Percentiles rank a stretch among this genome's conserved stretches.
Conservation (phyloP, 92 coral and sea anemone species). For the Galaxea fascicularis region DNA sequence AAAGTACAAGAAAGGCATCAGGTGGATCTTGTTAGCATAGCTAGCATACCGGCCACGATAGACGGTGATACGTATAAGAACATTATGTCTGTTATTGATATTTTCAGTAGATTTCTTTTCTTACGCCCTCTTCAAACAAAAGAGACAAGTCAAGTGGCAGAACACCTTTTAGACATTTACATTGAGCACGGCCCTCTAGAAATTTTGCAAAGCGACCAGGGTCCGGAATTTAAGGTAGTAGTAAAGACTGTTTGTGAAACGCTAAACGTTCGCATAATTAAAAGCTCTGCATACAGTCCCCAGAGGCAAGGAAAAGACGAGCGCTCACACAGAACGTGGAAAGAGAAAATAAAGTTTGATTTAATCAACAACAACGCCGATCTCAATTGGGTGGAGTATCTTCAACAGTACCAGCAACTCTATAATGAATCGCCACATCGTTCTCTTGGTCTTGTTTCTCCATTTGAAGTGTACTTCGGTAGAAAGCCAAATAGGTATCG, state of each 20-base stretch:
- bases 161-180: constrained; percentile 43
- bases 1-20: constrained; percentile 49
- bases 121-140: constrained; percentile 49
- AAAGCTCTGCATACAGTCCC: constrained; percentile 27
- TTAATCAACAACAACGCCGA: constrained; percentile 13
- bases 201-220: constrained; percentile 55
- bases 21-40: constrained; percentile 51
- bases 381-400: constrained; percentile 40
- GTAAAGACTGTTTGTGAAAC: constrained; percentile 38
- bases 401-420: constrained; percentile 31
- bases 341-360: constrained; percentile 41
- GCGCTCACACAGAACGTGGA: constrained; percentile 51
- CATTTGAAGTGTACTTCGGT: constrained; percentile 45
- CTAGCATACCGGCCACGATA: constrained; percentile 36
- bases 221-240: constrained; percentile 50
- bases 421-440: constrained; percentile 53
- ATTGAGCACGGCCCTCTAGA: constrained; percentile 53
- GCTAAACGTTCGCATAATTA: constrained; percentile 44
- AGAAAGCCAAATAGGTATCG: constrained; percentile 18
- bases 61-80: constrained; percentile 52
- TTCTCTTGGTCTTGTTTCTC: constrained; percentile 11
- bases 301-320: constrained; percentile 45
- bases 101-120: constrained; percentile 54
- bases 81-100: constrained; percentile 58
- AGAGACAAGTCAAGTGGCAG: constrained; percentile 42